Evolutionary conservation across 35 echinoderm and acorn worm species (phyloP).

Genomic region (Lytechinus pictus): DNA sequence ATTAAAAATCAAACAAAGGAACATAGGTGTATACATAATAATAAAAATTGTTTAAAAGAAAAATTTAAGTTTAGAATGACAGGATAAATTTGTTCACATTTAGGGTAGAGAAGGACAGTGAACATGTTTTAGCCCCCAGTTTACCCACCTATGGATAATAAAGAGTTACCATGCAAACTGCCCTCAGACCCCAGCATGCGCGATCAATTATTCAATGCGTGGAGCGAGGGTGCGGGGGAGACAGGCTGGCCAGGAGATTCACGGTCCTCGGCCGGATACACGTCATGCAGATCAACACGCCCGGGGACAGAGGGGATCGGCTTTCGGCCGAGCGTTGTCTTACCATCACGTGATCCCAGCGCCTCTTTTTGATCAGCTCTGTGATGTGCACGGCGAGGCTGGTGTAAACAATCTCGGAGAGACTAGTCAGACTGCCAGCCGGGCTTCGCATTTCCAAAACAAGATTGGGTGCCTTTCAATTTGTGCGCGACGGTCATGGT

Average conservation of each 20-base stretch:
- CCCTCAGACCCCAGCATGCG: background rate
- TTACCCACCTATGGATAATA: background rate
- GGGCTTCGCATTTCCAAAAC: background rate
- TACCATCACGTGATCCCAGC: constrained; percentile 14
- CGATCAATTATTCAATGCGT: constrained; percentile 3
- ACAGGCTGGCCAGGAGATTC: background rate
- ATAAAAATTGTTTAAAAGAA: too few species aligned
- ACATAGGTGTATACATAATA: too few species aligned
- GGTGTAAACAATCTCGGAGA: background rate
- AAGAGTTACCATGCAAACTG: background rate
- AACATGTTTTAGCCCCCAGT: background rate
- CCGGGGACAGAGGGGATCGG: background rate
- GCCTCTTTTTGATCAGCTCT: constrained; percentile 32
- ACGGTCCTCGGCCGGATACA: background rate
- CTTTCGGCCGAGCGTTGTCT: background rate
- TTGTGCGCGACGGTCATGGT: background rate
- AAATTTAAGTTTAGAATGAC: too few species aligned
- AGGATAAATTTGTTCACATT: background rate
- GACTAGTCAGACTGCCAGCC: background rate
- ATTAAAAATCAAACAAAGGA: too few species aligned
- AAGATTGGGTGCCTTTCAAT: background rate
- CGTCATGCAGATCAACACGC: constrained; percentile 25
- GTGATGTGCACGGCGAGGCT: background rate
- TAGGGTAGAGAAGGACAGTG: background rate
- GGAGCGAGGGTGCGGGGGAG: background rate